These are phyloP conservation scores for Brachionus sp. DNA, from an alignment of 1,140 invertebrate genomes.

Conservation along the genomic window DNA sequence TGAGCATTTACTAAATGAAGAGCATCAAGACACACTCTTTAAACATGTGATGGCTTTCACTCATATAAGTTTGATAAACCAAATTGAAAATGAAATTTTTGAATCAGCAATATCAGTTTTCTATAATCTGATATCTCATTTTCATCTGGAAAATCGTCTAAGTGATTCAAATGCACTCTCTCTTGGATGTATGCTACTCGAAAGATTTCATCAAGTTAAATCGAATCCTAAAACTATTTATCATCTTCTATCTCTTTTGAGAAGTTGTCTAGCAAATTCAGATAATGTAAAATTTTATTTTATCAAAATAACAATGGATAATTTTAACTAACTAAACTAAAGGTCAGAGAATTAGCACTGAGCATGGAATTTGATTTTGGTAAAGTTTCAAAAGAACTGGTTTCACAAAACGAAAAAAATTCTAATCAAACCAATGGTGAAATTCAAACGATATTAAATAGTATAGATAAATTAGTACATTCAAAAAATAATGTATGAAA, in stretches of 20 bases:
- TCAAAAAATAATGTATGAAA: background rate
- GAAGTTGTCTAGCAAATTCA: constrained; percentile 36
- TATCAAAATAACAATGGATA: background rate
- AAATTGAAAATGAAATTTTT: background rate
- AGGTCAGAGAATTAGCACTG: constrained; percentile 17
- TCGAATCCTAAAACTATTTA: constrained; percentile 12
- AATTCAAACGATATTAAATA: constrained; percentile 4
- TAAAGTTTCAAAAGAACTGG: background rate
- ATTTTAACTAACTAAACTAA: background rate
- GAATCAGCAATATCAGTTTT: constrained; percentile 26
- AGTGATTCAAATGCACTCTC: constrained; percentile 31
- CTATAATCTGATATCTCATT: constrained; percentile 7
- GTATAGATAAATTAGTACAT: constrained; percentile 24
- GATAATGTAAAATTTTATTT: background rate
- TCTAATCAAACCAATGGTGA: background rate
- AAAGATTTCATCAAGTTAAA: constrained; percentile 23
- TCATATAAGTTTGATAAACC: background rate
- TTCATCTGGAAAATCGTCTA: background rate
- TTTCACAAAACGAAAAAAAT: background rate
- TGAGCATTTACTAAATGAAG: background rate
- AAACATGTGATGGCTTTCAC: background rate
- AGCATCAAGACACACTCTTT: constrained; percentile 22
- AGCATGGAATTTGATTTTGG: constrained; percentile 22
- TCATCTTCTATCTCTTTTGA: constrained; percentile 34
- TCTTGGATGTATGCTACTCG: constrained; percentile 18